These are phyloP conservation scores for Enteromius paludinosus DNA, from an alignment of 2,797 vertebrate genomes.

Conservation along the genomic window DNA sequence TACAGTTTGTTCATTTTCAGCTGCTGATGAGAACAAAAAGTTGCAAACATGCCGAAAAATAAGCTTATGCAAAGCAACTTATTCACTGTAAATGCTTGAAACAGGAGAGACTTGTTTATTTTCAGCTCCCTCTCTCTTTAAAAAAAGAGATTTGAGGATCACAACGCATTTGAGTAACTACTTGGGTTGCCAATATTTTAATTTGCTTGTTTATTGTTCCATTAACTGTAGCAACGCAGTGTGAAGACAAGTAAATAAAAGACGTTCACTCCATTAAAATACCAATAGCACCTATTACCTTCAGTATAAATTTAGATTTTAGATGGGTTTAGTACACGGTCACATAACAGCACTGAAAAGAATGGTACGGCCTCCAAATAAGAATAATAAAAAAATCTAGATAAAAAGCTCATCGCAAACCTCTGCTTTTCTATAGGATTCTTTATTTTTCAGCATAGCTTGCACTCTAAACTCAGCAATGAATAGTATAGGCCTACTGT, in stretches of 20 bases:
- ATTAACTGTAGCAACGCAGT: slow-evolving; percentile 47
- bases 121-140: not conserved
- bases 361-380: slow-evolving; percentile 22
- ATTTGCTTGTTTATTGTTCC: slow-evolving; percentile 44
- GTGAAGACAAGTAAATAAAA: slow-evolving; percentile 49
- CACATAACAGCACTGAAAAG: slow-evolving; percentile 5
- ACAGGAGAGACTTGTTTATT: not conserved
- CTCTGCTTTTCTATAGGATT: not conserved
- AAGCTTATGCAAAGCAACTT: not conserved
- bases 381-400: slow-evolving; percentile 33
- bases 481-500: not conserved
- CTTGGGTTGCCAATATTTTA: slow-evolving; percentile 37
- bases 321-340: not conserved
- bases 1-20: slow-evolving; percentile 22
- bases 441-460: slow-evolving; percentile 19
- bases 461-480: not conserved
- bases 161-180: not conserved
- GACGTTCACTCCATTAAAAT: slow-evolving; percentile 45
- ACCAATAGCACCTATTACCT: slow-evolving; percentile 42
- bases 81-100: not conserved
- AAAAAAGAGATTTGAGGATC: not conserved
- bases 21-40: slow-evolving; percentile 5
- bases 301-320: slow-evolving; percentile 40
- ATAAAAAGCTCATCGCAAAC: slow-evolving; percentile 2
- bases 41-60: not conserved